These are phyloP conservation scores for Ranitomeya variabilis DNA, from an alignment of 2,113 vertebrate genomes.

Conservation along the genomic window DNA sequence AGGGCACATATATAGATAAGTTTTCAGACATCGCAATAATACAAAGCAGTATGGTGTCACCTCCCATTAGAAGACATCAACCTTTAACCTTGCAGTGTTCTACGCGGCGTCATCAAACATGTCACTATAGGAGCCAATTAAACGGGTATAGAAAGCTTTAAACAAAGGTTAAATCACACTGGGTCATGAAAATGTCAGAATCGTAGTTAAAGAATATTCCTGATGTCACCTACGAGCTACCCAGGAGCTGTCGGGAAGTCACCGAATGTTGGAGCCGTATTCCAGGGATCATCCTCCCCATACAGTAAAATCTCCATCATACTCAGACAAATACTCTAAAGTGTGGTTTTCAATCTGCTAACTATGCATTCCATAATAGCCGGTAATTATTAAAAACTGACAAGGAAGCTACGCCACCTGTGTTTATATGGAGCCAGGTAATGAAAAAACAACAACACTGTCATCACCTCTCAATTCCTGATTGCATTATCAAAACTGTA, in stretches of 20 bases:
- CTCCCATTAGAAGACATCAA: not conserved
- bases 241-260: slow-evolving; percentile 67
- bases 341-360: slow-evolving; percentile 85
- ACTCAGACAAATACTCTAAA: slow-evolving; percentile 84
- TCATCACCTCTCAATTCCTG: slow-evolving; percentile 97
- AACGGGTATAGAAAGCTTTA: not conserved
- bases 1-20: not conserved
- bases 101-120: not conserved
- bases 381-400: slow-evolving; percentile 88
- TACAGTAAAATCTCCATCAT: slow-evolving; percentile 85
- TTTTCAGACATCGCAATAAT: not conserved
- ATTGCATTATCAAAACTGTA: slow-evolving; percentile 99
- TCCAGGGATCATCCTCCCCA: slow-evolving; percentile 79
- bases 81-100: slow-evolving; percentile 16
- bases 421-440: slow-evolving; percentile 85
- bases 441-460: slow-evolving; percentile 90
- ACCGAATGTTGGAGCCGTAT: slow-evolving; percentile 70
- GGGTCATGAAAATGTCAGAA: slow-evolving; percentile 30
- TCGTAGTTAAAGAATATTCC: not conserved
- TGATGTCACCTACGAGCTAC: slow-evolving; percentile 59
- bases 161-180: slow-evolving; percentile 22
- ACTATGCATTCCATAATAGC: slow-evolving; percentile 87
- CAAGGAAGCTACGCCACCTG: slow-evolving; percentile 84
- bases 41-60: not conserved
- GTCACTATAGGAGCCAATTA: slow-evolving; percentile 33